Base-by-base conservation (phyloP, 2,113 vertebrate genomes). In the Boulengerochromis microlepis region DNA sequence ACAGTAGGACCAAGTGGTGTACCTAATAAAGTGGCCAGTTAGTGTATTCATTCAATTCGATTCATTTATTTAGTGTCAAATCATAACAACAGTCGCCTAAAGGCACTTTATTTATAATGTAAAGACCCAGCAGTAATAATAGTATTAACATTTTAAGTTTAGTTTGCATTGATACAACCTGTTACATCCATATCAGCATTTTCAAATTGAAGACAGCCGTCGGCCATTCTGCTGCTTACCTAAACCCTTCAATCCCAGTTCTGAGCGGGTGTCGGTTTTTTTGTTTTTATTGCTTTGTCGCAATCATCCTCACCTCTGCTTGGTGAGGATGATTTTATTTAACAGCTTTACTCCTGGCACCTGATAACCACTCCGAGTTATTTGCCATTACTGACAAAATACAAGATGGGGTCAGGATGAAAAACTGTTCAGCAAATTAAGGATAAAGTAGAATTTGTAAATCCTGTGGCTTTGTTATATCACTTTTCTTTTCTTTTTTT, bases 201-300 rank as follows among this genome's bases (percentile, higher is more conserved):
- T 35, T 35, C 59, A 64, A 64, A 64, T 11, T 64, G 29, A 64
- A 64, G 59, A 64, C 59, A 64, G 59, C 59, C 59, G 29, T 19
- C 4, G 16, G 29, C 59, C 59, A 7, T 19, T 64, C 59, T 64
- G 59, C 59, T 64, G 59, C 3, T 35, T 64, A 35, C 59, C 59
- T 64, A 0, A 64, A 35, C 31, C 59, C 10, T 35, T 35, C 31
- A 64, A 64, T n/a, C 59, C 18, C 31, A 64, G 59, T 64, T 64
- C 59, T 33, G 59, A 64, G 29, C 4, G 0, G 4, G 59, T 33
- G 59, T 64, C 4, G 5, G 2, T 0, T 3, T 33, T 3, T 35
- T 64, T 19, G 6, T 19, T 64, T 57, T 57, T 26, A 54, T 22
- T 22, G n/a, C 52, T 22, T 54, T 54, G n/a, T 54, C 1, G 0